These are phyloP conservation scores for Shinisaurus crocodilurus DNA, from an alignment of 2,113 vertebrate species.

Conservation along the genomic window DNA sequence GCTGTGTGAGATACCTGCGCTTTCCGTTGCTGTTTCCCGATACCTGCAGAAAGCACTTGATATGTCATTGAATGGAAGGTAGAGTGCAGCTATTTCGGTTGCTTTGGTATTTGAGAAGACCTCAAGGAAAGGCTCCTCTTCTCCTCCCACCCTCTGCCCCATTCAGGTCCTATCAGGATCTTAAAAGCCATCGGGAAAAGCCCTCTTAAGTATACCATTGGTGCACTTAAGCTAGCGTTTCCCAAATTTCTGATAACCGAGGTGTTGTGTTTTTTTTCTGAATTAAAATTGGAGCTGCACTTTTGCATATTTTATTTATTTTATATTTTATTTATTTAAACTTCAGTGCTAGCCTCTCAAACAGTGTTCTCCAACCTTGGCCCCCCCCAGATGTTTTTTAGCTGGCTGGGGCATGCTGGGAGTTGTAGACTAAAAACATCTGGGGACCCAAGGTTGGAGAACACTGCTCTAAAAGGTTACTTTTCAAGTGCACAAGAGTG, in stretches of 20 bases:
- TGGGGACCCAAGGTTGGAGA: too few relatives aligned
- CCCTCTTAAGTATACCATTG: background rate
- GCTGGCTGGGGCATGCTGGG: too few relatives aligned
- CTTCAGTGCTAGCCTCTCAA: background rate
- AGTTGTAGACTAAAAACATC: too few relatives aligned
- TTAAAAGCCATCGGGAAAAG: background rate
- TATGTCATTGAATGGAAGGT: background rate
- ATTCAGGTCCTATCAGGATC: too few relatives aligned
- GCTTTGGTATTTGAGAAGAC: background rate
- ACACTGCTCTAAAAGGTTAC: background rate
- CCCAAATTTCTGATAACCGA: background rate
- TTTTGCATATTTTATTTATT: background rate
- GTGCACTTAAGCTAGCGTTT: too few relatives aligned
- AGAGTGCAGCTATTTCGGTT: background rate
- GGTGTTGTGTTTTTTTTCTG: background rate
- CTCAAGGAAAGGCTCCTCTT: background rate
- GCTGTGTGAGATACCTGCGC: background rate
- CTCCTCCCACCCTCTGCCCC: background rate
- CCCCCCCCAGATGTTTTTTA: too few relatives aligned
- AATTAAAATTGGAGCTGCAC: background rate
- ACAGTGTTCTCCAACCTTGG: background rate
- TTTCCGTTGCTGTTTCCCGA: constrained; percentile 6
- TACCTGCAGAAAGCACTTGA: constrained; percentile 1
- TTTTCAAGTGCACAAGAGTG: too few relatives aligned
- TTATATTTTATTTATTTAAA: background rate